Percentiles rank a stretch among this genome's conserved stretches.
phyloP scores from a whole-genome alignment of 2,888 invertebrate genomes.

The Xestoiulus laeticollis region DNA sequence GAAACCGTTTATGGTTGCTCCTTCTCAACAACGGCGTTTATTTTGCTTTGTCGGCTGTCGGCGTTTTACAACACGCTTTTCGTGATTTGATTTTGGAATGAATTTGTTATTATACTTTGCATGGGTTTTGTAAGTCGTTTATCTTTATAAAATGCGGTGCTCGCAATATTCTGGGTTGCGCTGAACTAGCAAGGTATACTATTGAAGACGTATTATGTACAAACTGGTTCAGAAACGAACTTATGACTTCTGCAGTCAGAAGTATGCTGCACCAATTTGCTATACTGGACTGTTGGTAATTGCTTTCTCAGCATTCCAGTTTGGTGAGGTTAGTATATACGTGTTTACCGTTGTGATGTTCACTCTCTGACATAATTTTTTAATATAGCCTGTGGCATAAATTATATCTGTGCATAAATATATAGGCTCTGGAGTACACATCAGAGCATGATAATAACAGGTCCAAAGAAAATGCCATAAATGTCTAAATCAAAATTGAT shows the following conservation, averaged over 20 bases:
- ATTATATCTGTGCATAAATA: background rate
- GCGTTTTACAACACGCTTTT: too few relatives aligned
- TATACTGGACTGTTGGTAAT: background rate
- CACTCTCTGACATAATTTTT: too few relatives aligned
- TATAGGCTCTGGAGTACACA: too few relatives aligned
- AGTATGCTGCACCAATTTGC: conserved; percentile 17
- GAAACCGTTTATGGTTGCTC: too few relatives aligned
- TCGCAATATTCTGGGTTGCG: background rate
- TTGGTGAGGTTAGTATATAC: conserved; percentile 1
- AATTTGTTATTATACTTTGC: too few relatives aligned
- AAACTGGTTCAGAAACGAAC: conserved; percentile 22
- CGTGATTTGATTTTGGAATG: too few relatives aligned
- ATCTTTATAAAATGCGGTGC: background rate
- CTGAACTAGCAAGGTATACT: background rate
- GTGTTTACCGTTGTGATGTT: background rate
- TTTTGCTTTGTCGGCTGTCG: too few relatives aligned
- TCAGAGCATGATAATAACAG: too few relatives aligned
- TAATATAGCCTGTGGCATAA: background rate
- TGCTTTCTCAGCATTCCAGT: conserved; percentile 19
- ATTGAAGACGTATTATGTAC: background rate
- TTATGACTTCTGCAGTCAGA: conserved; percentile 2
- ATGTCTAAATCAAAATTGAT: too few relatives aligned
- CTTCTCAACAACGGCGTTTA: too few relatives aligned
- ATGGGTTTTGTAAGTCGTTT: background rate
- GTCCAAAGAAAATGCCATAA: too few relatives aligned